These are phyloP conservation scores for Gambusia holbrooki DNA, from an alignment of 2,113 vertebrate genomes.

Conservation along the genomic window DNA sequence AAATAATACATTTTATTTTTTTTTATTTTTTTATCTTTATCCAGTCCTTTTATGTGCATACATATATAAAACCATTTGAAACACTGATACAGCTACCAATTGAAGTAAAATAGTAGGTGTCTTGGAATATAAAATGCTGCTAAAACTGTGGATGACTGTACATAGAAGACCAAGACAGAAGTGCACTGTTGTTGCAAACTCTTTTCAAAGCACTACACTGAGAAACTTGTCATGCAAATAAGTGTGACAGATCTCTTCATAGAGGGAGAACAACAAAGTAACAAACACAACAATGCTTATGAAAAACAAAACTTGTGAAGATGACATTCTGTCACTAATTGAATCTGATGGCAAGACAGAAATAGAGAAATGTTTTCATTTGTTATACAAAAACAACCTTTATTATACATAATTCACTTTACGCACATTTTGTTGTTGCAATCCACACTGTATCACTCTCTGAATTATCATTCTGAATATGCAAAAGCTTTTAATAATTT, in stretches of 20 bases:
- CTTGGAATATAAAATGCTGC: not conserved
- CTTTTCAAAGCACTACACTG: slow-evolving; percentile 56
- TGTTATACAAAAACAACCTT: slow-evolving; percentile 82
- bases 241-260: slow-evolving; percentile 72
- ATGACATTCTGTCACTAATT: slow-evolving; percentile 73
- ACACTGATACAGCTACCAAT: no score
- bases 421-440: slow-evolving; percentile 79
- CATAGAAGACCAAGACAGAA: slow-evolving; percentile 26
- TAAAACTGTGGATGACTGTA: not conserved
- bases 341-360: slow-evolving; percentile 72
- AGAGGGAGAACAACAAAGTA: slow-evolving; percentile 66
- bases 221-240: slow-evolving; percentile 76
- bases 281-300: slow-evolving; percentile 77
- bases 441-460: slow-evolving; percentile 67
- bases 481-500: slow-evolving; percentile 84
- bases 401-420: slow-evolving; percentile 83
- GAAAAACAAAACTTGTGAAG: slow-evolving; percentile 72
- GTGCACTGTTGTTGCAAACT: slow-evolving; percentile 30
- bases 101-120: no score
- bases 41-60: no score
- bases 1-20: not conserved
- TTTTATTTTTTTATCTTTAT: no score
- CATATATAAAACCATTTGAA: no score
- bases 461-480: slow-evolving; percentile 81
- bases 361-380: slow-evolving; percentile 79